Evolutionary conservation across 2,797 vertebrate species (phyloP).

Genomic region (Spinibarbus caldwelli): DNA sequence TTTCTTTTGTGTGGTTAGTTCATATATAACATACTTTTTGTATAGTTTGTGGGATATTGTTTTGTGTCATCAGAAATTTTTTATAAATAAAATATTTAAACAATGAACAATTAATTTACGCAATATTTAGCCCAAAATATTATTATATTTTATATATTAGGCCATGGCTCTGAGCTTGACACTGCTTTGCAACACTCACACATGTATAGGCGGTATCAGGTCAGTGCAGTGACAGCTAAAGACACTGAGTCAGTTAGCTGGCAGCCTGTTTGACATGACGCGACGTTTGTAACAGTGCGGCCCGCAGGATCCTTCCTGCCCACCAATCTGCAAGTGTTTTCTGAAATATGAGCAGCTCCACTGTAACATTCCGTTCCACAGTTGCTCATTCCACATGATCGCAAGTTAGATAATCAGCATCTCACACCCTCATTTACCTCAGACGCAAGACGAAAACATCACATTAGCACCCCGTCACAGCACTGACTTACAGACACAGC

Average conservation of each 20-base stretch:
- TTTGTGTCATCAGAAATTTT: no score
- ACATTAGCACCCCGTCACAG: not conserved
- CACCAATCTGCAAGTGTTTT: constrained; percentile 67
- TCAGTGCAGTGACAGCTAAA: not conserved
- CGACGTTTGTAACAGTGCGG: constrained; percentile 38
- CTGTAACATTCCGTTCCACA: constrained; percentile 79
- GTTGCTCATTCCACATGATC: constrained; percentile 67
- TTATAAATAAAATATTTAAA: no score
- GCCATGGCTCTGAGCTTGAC: not conserved
- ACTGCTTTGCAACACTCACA: not conserved
- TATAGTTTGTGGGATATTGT: no score
- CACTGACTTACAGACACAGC: not conserved
- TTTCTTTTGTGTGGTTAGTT: no score
- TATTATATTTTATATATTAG: not conserved
- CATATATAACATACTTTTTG: no score
- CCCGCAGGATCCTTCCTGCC: constrained; percentile 38
- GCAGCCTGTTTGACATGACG: constrained; percentile 17
- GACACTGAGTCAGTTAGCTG: constrained; percentile 32
- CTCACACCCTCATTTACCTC: constrained; percentile 45
- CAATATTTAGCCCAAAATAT: not conserved
- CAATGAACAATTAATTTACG: not conserved
- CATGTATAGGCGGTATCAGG: not conserved
- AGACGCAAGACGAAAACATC: constrained; percentile 10
- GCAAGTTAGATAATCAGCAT: constrained; percentile 55
- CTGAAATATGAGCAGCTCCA: constrained; percentile 73